Conservation (phyloP, 2,113 vertebrate genomes). For the Aegithalos caudatus region DNA sequence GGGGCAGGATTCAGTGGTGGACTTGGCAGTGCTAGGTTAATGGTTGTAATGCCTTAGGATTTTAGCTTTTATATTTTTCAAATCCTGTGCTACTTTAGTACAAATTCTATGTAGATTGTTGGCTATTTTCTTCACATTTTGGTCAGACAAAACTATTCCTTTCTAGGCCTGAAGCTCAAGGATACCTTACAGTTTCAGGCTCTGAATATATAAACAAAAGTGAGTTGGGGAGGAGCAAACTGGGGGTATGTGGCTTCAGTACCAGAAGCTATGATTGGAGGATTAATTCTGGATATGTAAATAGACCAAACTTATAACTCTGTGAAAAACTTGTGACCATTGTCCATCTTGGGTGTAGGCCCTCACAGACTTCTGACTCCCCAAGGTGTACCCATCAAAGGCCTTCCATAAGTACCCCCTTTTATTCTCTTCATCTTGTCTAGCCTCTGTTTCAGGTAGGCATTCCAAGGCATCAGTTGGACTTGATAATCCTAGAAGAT, state of each 20-base stretch:
- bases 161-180: background rate
- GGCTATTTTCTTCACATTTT: background rate
- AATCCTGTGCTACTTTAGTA: background rate
- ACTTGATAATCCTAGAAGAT: background rate
- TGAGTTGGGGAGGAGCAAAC: background rate
- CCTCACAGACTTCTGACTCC: background rate
- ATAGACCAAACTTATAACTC: background rate
- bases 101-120: background rate
- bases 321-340: background rate
- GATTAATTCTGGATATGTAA: background rate
- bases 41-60: background rate
- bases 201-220: background rate
- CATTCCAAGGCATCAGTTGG: background rate
- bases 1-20: background rate
- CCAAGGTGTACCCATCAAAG: background rate
- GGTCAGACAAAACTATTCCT: background rate
- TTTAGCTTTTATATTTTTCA: background rate
- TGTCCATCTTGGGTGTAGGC: background rate
- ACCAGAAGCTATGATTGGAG: background rate
- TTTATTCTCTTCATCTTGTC: background rate
- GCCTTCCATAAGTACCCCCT: background rate
- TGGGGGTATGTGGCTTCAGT: background rate
- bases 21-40: background rate
- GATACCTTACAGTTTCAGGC: background rate
- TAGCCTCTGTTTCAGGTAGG: background rate